Base-by-base conservation (phyloP, 2,888 invertebrate genomes). In the Drosophila niveifrons region DNA sequence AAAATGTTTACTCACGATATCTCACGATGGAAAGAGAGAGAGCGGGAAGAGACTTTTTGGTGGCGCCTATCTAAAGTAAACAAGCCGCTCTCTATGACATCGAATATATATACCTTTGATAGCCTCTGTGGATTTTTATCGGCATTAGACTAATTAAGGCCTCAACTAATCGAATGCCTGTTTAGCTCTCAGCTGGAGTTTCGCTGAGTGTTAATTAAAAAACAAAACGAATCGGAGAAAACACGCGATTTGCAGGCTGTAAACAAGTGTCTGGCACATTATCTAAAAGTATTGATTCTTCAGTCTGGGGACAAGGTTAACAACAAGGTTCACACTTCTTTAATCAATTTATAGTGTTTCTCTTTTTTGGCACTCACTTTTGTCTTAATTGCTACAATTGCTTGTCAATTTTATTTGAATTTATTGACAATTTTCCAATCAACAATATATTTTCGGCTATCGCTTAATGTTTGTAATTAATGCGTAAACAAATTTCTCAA, bases 181-280 rank as follows among this genome's bases (percentile, higher is more conserved):
- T 51, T 18, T 56, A 46, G 43, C n/a, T 61, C 65, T 55, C 63
- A 62, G 71, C 64, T 74, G 62, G 65, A 13, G 29, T 2, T 46
- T 29, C 4, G 28, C 47, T 34, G 29, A 13, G 18, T 65, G 58
- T 55, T 82, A 69, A 83, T 75, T 73, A 56, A 59, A 59, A 44
- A 52, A 6, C 44, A 9, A 31, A 18, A 6, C 23, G 23, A 44
- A 31, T 41, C 11, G 0, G 23, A 58, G 13, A 39, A 36, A 58
- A 18, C 64, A 66, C 39, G 46, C 44, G 64, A 71, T 23, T 41
- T 73, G 61, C 59, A 52, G 59, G 58, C 48, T 68, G 82, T 67
- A 78, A 81, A 78, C 78, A 84, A 55, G 53, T 87, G 75, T 65
- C 47, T 66, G 67, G 31, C 18, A 17, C 41, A 53, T 28, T 11